A percentile compares a stretch with the other conserved stretches of the same genome.
Evolutionary conservation across 2,888 invertebrate genomes (phyloP).

Genomic region (Drosophila yooni): DNA sequence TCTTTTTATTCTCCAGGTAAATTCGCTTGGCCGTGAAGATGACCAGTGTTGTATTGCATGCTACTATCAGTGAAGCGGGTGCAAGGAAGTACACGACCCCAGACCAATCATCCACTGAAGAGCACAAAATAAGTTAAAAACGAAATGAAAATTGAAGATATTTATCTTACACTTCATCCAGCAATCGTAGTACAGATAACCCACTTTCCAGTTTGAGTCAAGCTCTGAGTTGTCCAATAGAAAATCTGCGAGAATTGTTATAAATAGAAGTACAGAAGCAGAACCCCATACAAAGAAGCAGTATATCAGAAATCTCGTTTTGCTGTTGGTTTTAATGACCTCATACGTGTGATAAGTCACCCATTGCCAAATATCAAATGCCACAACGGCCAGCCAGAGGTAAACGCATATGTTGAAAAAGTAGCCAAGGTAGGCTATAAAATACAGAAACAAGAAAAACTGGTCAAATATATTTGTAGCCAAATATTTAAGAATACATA

Average conservation of each 20-base stretch:
- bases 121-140: no score
- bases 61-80: conserved; percentile 33
- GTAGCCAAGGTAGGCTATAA: conserved; percentile 83
- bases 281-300: conserved; percentile 74
- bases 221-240: conserved; percentile 4
- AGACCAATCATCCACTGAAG: conserved; percentile 54
- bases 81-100: conserved; percentile 69
- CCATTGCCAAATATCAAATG: conserved; percentile 91
- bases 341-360: conserved; percentile 50
- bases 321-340: conserved; percentile 45
- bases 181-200: conserved; percentile 86
- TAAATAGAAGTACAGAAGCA: conserved; percentile 51
- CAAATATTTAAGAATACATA: not conserved
- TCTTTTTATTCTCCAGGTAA: not conserved
- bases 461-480: no score
- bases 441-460: not conserved
- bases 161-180: conserved; percentile 86
- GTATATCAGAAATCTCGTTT: conserved; percentile 69
- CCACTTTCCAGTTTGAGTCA: conserved; percentile 83
- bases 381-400: conserved; percentile 94
- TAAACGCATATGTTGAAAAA: conserved; percentile 91
- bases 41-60: not conserved
- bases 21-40: not conserved
- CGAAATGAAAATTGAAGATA: not conserved
- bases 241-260: conserved; percentile 69